These are phyloP conservation scores for Oreortyx pictus DNA, from an alignment of 2,797 vertebrate species.

Conservation along the genomic window DNA sequence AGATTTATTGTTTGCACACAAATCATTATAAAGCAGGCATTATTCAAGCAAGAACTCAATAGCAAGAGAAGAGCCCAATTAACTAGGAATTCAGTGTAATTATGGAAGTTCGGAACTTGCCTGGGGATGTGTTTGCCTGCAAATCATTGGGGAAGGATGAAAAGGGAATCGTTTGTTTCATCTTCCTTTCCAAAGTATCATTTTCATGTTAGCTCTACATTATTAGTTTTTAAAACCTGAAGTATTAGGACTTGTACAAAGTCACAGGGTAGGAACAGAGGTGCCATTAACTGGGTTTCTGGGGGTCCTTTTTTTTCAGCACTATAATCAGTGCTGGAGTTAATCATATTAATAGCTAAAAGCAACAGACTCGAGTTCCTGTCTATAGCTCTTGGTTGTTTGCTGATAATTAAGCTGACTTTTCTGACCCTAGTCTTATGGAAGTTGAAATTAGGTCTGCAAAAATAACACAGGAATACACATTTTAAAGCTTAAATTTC, in stretches of 20 bases:
- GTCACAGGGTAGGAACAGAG: constrained; percentile 1
- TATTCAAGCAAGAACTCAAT: constrained; percentile 20
- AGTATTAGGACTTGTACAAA: background rate
- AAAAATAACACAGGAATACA: background rate
- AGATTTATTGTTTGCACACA: constrained; percentile 40
- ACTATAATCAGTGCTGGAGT: background rate
- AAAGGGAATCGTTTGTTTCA: constrained; percentile 34
- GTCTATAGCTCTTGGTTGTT: constrained; percentile 1
- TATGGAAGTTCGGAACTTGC: constrained; percentile 49
- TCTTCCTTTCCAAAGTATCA: constrained; percentile 12
- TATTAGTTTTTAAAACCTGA: constrained; percentile 22
- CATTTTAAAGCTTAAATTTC: background rate
- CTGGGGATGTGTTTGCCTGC: constrained; percentile 21
- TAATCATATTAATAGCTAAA: background rate
- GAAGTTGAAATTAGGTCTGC: background rate
- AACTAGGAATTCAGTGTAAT: constrained; percentile 53
- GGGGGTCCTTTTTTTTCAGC: background rate
- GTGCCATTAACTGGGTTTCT: background rate
- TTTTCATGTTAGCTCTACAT: constrained; percentile 24
- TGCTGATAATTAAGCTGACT: background rate
- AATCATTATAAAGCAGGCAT: constrained; percentile 10
- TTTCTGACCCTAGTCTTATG: background rate
- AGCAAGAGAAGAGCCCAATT: constrained; percentile 53
- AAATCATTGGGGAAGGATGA: constrained; percentile 31
- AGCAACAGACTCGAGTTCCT: background rate